Percentiles rank a stretch among this genome's conserved stretches.
Conservation (phyloP, 2,113 vertebrate species). For the Cyanistes caeruleus region DNA sequence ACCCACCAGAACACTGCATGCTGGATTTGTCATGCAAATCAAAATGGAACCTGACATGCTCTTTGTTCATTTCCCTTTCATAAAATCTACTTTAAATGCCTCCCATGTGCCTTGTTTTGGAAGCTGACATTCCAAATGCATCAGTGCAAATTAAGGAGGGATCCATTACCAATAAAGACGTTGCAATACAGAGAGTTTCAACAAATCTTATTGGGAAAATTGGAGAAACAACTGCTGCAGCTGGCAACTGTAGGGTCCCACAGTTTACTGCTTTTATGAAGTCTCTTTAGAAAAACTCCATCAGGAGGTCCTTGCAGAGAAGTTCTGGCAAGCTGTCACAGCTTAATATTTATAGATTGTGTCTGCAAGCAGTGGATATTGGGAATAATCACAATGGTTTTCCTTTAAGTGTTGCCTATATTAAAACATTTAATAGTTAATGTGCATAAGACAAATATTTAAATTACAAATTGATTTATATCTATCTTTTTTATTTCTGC, state of each 20-base stretch:
- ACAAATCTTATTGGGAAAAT: slow-evolving; percentile 43
- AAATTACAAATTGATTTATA: background rate
- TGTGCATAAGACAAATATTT: background rate
- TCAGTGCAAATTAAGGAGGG: slow-evolving; percentile 62
- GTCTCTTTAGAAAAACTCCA: background rate
- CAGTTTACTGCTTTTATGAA: background rate
- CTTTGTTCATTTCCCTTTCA: slow-evolving; percentile 72
- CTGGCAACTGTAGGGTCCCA: background rate
- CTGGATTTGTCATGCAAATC: slow-evolving; percentile 73
- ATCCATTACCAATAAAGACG: slow-evolving; percentile 63
- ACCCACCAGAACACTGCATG: slow-evolving; percentile 60
- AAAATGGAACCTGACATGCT: slow-evolving; percentile 72
- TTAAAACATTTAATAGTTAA: background rate
- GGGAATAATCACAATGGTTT: background rate
- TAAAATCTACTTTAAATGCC: slow-evolving; percentile 74
- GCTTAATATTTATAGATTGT: background rate
- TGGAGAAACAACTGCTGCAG: background rate
- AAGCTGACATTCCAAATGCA: slow-evolving; percentile 70
- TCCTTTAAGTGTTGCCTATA: background rate
- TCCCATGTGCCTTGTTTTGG: slow-evolving; percentile 70
- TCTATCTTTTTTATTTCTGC: background rate
- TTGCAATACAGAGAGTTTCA: background rate
- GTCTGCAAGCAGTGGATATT: background rate
- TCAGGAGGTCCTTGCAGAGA: background rate
- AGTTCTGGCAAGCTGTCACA: background rate